phyloP scores from a whole-genome alignment of 1,140 invertebrate genomes.

The Drosophila guanche region DNA sequence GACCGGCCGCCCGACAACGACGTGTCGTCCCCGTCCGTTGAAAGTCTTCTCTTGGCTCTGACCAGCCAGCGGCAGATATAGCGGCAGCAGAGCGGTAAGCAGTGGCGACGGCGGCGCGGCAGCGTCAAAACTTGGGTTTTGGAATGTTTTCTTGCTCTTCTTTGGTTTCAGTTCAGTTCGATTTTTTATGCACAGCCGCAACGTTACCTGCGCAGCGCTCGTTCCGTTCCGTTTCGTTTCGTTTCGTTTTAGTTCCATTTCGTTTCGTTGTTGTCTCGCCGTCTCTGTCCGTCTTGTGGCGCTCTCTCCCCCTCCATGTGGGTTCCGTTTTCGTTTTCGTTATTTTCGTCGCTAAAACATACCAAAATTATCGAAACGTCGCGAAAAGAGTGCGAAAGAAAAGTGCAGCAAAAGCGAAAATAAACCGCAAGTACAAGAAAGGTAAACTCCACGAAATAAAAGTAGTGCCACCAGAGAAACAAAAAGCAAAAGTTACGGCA shows the following conservation, averaged over 20 bases:
- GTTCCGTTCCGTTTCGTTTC: constrained; percentile 28
- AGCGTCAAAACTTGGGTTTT: constrained; percentile 73
- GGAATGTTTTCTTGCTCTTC: constrained; percentile 82
- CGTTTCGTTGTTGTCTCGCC: constrained; percentile 12
- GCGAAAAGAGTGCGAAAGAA: constrained; percentile 42
- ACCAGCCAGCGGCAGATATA: constrained; percentile 37
- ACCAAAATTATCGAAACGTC: constrained; percentile 47
- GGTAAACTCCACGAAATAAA: constrained; percentile 20
- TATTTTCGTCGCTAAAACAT: constrained; percentile 6
- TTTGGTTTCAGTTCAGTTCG: constrained; percentile 82
- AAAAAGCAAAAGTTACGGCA: constrained; percentile 41
- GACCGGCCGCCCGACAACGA: constrained; percentile 22
- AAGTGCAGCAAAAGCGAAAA: constrained; percentile 44
- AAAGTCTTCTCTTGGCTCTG: constrained; percentile 37
- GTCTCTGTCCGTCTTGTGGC: constrained; percentile 15
- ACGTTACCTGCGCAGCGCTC: constrained; percentile 65
- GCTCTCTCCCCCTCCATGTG: constrained; percentile 22
- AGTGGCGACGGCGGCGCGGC: constrained; percentile 16
- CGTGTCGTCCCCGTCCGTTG: constrained; percentile 21
- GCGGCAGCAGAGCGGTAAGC: constrained; percentile 17
- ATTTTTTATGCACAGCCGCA: constrained; percentile 81
- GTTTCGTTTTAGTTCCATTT: constrained; percentile 7
- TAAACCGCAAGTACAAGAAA: constrained; percentile 6
- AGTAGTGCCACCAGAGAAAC: constrained; percentile 22
- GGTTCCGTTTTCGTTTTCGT: constrained; percentile 44